phyloP scores from a whole-genome alignment of 2,888 invertebrate genomes.

The Heteromurus nitidus region DNA sequence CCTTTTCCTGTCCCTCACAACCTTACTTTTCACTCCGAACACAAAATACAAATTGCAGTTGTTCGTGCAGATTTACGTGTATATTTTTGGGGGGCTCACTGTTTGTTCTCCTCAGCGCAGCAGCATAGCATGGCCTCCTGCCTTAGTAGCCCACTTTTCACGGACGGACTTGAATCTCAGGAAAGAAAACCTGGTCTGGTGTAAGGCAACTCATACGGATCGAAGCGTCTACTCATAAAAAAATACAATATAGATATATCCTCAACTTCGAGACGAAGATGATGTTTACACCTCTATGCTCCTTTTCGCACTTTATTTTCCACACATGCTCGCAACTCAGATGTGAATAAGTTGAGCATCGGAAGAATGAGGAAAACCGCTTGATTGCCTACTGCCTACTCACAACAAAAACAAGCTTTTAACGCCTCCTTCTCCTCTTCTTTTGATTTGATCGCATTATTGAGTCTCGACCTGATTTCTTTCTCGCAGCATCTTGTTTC shows the following conservation, averaged over 20 bases:
- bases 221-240: background rate
- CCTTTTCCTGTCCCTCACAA: too few relatives aligned
- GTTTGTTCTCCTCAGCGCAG: background rate
- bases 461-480: background rate
- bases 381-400: background rate
- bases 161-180: conserved; percentile 33
- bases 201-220: background rate
- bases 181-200: background rate
- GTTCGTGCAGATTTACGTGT: too few relatives aligned
- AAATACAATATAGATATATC: background rate
- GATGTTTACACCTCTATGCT: too few relatives aligned
- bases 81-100: background rate
- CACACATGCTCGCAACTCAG: background rate
- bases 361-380: background rate
- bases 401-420: background rate
- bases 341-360: background rate
- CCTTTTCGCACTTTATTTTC: conserved; percentile 4
- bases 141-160: conserved; percentile 62
- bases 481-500: conserved; percentile 5
- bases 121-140: conserved; percentile 41
- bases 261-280: too few relatives aligned
- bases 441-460: conserved; percentile 1
- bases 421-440: background rate
- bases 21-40: too few relatives aligned
- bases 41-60: too few relatives aligned